Evolutionary conservation across 2,113 vertebrate genomes (phyloP).

Genomic region (Halichoeres trimaculatus): DNA sequence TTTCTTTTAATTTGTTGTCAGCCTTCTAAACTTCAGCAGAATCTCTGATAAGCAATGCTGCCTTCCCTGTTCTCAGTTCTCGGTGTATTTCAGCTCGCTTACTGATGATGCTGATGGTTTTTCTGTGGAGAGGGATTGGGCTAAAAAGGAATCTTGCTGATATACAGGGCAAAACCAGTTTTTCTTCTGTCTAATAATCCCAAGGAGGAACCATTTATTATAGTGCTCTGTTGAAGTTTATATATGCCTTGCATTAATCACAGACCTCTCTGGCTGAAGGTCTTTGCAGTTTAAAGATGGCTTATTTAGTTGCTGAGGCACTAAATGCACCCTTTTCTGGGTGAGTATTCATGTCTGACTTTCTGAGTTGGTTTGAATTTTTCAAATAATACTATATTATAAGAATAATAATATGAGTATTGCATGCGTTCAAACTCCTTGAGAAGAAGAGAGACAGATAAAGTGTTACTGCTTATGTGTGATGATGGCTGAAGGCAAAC

Average conservation of each 20-base stretch:
- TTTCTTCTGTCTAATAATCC: constrained; percentile 62
- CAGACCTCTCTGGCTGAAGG: constrained; percentile 43
- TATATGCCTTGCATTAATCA: constrained; percentile 66
- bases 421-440: constrained; percentile 8
- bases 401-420: too few relatives aligned
- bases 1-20: constrained; percentile 40
- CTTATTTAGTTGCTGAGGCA: constrained; percentile 18
- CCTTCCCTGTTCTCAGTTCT: constrained; percentile 36
- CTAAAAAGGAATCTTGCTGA: constrained; percentile 58
- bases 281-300: constrained; percentile 45
- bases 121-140: constrained; percentile 44
- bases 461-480: constrained; percentile 58
- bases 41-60: constrained; percentile 31
- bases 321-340: constrained; percentile 29
- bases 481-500: constrained; percentile 61
- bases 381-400: too few relatives aligned
- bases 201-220: constrained; percentile 55
- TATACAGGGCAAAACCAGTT: constrained; percentile 43
- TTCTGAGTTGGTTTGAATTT: constrained; percentile 36
- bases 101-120: constrained; percentile 53
- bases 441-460: constrained; percentile 27
- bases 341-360: constrained; percentile 15
- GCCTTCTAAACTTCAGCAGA: constrained; percentile 35
- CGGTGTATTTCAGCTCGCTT: constrained; percentile 47
- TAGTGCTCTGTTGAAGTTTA: constrained; percentile 42